phyloP scores from a whole-genome alignment of 1,140 invertebrate genomes.

The Goniozus legneri region DNA sequence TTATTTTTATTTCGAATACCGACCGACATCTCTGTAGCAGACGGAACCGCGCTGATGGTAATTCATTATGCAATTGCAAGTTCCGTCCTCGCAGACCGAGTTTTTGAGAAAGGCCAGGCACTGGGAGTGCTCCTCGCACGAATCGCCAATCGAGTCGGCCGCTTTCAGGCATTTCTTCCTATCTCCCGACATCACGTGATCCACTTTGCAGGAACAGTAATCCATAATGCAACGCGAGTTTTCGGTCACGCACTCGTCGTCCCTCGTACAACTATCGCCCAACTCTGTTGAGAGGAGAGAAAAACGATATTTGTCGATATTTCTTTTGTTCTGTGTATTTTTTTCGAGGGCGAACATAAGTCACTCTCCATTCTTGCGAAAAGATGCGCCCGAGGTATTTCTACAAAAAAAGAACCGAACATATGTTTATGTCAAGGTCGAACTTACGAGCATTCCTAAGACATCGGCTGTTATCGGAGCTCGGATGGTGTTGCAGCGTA shows the following conservation, averaged over 20 bases:
- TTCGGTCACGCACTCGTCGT: constrained; percentile 38
- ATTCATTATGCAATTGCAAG: constrained; percentile 28
- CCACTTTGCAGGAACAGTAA: constrained; percentile 35
- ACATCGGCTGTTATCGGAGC: constrained; percentile 31
- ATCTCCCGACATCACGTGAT: constrained; percentile 31
- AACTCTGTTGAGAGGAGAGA: constrained; percentile 26
- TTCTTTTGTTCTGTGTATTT: too few species aligned
- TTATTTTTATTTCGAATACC: constrained; percentile 11
- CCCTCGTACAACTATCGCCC: constrained; percentile 27
- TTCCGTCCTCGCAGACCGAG: constrained; percentile 29
- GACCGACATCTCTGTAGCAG: constrained; percentile 34
- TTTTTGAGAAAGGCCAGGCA: constrained; percentile 32
- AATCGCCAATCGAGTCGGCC: constrained; percentile 35
- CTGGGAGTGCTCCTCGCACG: constrained; percentile 39
- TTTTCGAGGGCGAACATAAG: too few species aligned
- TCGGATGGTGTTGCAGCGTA: constrained; percentile 32
- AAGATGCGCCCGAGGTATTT: too few species aligned
- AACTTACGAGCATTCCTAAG: constrained; percentile 35
- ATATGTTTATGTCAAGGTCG: too few species aligned
- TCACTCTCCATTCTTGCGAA: too few species aligned
- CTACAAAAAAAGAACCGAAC: too few species aligned
- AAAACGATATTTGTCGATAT: too few species aligned
- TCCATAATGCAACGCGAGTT: constrained; percentile 34
- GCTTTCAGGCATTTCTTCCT: constrained; percentile 34
- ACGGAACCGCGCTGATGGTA: constrained; percentile 33